Evolutionary conservation across 2,113 vertebrate species (phyloP).

Genomic region (Phainopepla nitens): DNA sequence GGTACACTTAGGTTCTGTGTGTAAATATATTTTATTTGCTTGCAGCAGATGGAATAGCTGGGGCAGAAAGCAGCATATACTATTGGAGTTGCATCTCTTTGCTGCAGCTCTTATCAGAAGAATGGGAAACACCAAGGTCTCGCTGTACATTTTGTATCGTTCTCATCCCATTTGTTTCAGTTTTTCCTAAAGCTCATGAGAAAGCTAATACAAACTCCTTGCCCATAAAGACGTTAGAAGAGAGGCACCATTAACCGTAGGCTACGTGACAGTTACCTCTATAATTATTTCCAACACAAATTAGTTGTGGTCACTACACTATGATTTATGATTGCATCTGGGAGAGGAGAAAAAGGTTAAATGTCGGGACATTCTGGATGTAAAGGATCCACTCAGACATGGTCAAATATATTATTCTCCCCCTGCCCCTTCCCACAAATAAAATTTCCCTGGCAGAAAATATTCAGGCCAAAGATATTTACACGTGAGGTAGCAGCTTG

Average conservation of each 20-base stretch:
- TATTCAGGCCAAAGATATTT: background rate
- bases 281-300: background rate
- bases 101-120: background rate
- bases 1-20: background rate
- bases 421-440: rapidly evolving
- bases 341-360: background rate
- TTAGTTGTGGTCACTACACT: background rate
- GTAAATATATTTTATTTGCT: background rate
- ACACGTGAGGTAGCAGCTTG: background rate
- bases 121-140: background rate
- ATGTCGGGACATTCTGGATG: background rate
- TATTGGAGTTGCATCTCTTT: background rate
- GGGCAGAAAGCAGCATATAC: background rate
- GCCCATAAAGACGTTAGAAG: background rate
- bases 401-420: background rate
- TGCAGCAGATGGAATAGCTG: background rate
- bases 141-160: background rate
- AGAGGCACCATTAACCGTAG: background rate
- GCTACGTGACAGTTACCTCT: background rate
- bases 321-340: background rate
- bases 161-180: background rate
- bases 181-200: background rate
- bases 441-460: background rate
- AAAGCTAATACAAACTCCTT: background rate
- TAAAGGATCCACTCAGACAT: background rate